Evolutionary conservation across 1,140 invertebrate species (phyloP), one percentile per base, ranked within the genome.

Genomic region (Lutraria rhynchaena): DNA sequence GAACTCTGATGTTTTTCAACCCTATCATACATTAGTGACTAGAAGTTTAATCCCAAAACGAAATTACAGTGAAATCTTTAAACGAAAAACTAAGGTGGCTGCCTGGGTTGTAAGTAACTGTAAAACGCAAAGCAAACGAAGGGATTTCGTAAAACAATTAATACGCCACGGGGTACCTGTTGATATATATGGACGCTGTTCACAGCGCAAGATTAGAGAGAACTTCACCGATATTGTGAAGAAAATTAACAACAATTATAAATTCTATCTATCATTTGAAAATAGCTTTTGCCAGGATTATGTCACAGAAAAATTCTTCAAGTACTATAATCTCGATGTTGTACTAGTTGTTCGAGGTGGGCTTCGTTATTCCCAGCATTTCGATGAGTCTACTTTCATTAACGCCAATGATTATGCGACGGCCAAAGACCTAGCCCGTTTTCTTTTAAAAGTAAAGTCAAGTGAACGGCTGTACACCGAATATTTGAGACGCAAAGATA

Each of bases 251-350:
- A 65, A 3, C 1, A 19, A 13, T n/a, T n/a, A n/a, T n/a, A n/a
- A n/a, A n/a, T n/a, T n/a, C n/a, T n/a, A n/a, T n/a, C n/a, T n/a
- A n/a, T n/a, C n/a, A n/a, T n/a, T n/a, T n/a, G n/a, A n/a, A n/a
- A n/a, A n/a, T n/a, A n/a, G n/a, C n/a, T n/a, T 41, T 19, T 65
- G 61, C 9, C 2, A 24, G 4, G 61, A 65, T 37, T 65, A 65
- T 24, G 29, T 65, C 17, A 65, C 61, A 15, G 61, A 65, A 65
- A 65, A 65, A 37, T 37, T 65, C 0, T 65, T 65, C 24, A 17
- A 31, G 1, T 37, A 65, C 29, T 65, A 35, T 19, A 31, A 17
- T 19, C 1, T 33, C 11, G 61, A 65, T 37, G 13, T 65, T 17
- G 37, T 65, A 19, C 29, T 24, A 11, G 61, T 65, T 31, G 29